Percentiles rank a stretch among this genome's conserved stretches.
Evolutionary conservation across 2,888 invertebrate species (phyloP).

Genomic region (Stegana nigrithorax): DNA sequence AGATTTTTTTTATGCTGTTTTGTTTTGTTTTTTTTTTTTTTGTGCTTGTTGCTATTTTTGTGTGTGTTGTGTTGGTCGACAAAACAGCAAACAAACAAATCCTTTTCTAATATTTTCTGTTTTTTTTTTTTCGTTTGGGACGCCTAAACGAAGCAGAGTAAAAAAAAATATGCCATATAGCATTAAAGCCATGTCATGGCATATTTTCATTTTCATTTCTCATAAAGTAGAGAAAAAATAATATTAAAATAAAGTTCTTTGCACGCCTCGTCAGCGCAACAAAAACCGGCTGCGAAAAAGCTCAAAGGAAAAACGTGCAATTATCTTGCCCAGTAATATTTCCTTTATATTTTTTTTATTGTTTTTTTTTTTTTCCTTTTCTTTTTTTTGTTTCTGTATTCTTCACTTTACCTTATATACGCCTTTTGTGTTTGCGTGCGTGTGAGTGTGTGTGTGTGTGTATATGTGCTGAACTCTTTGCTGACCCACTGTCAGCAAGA

Average conservation of each 20-base stretch:
- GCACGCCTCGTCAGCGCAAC: background rate
- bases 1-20: background rate
- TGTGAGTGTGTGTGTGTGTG: no score
- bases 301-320: constrained; percentile 2
- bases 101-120: background rate
- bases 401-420: no score
- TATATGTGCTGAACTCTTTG: constrained; percentile 5
- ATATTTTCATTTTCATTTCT: constrained; percentile 46
- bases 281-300: background rate
- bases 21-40: background rate
- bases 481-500: constrained; percentile 49
- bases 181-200: constrained; percentile 34
- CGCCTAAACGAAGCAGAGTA: constrained; percentile 3
- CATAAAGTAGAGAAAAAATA: constrained; percentile 23
- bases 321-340: constrained; percentile 1
- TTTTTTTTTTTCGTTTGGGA: background rate
- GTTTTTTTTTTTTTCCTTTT: background rate
- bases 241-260: constrained; percentile 24
- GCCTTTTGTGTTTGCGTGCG: no score
- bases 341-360: background rate
- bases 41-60: no score
- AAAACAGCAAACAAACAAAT: constrained; percentile 6
- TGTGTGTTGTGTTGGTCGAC: no score
- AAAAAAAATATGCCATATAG: constrained; percentile 22
- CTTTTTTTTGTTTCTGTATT: no score